Percentiles rank a stretch among this genome's conserved stretches.
Conservation (phyloP, 2,797 vertebrate species). For the Cuniculus paca region DNA sequence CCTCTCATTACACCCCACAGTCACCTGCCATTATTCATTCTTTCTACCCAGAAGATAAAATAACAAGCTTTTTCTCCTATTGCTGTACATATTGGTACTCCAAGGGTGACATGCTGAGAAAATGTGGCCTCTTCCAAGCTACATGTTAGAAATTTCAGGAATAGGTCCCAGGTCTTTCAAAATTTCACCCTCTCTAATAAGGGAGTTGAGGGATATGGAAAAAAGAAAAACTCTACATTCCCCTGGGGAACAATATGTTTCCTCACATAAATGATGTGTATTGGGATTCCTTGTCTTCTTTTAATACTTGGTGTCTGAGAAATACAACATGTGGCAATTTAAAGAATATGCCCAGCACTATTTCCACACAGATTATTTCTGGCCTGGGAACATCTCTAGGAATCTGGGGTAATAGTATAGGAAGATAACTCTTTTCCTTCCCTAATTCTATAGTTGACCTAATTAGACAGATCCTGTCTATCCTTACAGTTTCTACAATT, state of each 20-base stretch:
- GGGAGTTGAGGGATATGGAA: background rate
- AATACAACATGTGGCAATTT: background rate
- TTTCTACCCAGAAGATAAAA: constrained; percentile 53
- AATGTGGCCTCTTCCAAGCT: constrained; percentile 30
- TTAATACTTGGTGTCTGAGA: constrained; percentile 29
- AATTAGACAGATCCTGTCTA: background rate
- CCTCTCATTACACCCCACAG: background rate
- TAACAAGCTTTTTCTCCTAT: constrained; percentile 43
- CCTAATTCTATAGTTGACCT: background rate
- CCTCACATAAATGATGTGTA: background rate
- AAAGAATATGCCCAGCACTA: background rate
- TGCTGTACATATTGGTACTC: background rate
- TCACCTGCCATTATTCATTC: background rate
- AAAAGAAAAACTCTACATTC: background rate
- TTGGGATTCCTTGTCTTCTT: background rate
- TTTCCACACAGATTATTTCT: background rate
- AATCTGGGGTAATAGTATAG: background rate
- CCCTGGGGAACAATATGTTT: background rate
- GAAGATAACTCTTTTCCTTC: background rate
- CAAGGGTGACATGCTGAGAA: constrained; percentile 11
- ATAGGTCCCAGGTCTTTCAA: constrained; percentile 37
- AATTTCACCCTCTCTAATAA: constrained; percentile 69
- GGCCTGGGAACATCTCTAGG: background rate
- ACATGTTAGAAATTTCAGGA: constrained; percentile 61
- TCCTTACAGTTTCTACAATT: background rate